phyloP scores from a whole-genome alignment of 1,140 invertebrate species.

The Calephelis virginiensis region DNA sequence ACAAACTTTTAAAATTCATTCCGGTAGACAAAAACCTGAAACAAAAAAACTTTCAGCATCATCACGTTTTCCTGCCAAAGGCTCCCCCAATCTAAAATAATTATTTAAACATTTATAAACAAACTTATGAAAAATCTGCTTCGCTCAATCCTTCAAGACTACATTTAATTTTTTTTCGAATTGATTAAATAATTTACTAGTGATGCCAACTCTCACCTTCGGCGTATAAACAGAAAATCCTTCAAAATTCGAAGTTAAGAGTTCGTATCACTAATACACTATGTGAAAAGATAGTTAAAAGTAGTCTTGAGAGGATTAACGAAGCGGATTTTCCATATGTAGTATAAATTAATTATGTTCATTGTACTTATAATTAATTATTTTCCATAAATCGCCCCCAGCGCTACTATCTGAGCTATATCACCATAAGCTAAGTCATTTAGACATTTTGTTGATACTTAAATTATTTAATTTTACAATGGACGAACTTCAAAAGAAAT shows the following conservation, averaged over 20 bases:
- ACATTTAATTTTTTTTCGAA: conserved; percentile 8
- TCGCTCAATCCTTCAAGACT: too few species aligned
- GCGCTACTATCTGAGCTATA: conserved; percentile 8
- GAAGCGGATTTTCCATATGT: not conserved
- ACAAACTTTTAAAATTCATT: conserved; percentile 28
- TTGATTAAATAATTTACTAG: conserved; percentile 14
- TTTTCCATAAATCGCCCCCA: not conserved
- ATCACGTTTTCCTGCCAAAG: conserved; percentile 10
- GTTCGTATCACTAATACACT: conserved; percentile 14
- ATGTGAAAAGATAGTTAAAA: too few species aligned
- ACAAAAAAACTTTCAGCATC: conserved; percentile 20
- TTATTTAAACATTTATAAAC: conserved; percentile 12
- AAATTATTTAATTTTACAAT: too few species aligned
- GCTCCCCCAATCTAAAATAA: conserved; percentile 17
- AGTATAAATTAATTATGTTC: too few species aligned
- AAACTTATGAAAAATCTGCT: too few species aligned
- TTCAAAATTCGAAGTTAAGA: conserved; percentile 16
- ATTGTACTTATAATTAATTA: too few species aligned
- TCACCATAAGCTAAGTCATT: conserved; percentile 19
- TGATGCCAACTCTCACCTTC: conserved; percentile 14
- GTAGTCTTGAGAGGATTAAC: too few species aligned
- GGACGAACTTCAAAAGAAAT: conserved; percentile 27
- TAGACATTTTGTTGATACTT: too few species aligned
- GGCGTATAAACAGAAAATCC: conserved; percentile 14
- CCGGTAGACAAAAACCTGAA: conserved; percentile 28